Percentiles rank a stretch among this genome's conserved stretches.
Conservation (phyloP, 2,797 vertebrate species). For the Argya squamiceps region DNA sequence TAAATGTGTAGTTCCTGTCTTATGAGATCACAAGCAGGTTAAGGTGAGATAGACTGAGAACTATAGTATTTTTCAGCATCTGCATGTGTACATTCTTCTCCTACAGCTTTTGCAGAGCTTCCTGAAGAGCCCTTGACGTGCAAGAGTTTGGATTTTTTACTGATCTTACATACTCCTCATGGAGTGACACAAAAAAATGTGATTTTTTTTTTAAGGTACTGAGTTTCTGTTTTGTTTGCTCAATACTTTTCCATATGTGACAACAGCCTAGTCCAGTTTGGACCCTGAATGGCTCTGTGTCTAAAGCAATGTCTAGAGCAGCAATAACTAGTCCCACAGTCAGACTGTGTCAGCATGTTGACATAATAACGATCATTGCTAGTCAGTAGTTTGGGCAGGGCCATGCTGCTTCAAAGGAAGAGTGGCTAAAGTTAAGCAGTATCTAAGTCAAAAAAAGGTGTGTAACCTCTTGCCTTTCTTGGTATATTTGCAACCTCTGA, state of each 20-base stretch:
- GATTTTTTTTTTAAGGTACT: background rate
- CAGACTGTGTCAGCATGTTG: background rate
- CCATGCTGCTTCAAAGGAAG: rapidly evolving
- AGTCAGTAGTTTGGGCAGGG: background rate
- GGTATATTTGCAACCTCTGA: background rate
- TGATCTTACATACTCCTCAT: background rate
- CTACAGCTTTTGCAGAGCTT: background rate
- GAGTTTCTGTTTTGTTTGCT: background rate
- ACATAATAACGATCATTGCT: background rate
- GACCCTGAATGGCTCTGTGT: too few relatives aligned
- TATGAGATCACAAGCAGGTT: background rate
- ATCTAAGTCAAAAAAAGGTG: background rate
- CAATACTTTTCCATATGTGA: background rate
- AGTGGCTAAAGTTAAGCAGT: background rate
- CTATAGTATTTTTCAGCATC: background rate
- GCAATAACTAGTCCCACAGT: background rate
- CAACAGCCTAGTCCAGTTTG: background rate
- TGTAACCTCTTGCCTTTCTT: background rate
- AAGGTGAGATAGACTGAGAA: background rate
- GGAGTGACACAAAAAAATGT: background rate
- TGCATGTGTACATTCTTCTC: background rate
- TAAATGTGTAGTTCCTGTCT: background rate
- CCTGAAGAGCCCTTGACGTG: background rate
- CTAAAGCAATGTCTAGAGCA: background rate
- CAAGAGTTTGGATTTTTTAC: background rate